phyloP scores from a whole-genome alignment of 2,888 invertebrate genomes.

The Chrysolina oricalcia region DNA sequence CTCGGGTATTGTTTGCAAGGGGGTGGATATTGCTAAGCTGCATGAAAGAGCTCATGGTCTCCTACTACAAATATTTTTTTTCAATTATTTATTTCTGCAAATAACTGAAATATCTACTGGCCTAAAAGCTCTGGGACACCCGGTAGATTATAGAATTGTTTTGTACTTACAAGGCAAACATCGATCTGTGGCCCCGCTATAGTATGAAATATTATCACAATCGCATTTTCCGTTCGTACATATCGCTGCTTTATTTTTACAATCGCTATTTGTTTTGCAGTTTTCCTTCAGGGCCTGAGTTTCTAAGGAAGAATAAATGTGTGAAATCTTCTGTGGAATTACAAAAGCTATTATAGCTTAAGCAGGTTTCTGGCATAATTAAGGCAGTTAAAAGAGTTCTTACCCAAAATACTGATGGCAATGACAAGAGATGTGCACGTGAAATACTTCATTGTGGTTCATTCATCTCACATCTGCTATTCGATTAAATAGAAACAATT shows the following conservation, averaged over 20 bases:
- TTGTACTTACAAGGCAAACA: conserved; percentile 2
- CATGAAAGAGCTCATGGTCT: no score
- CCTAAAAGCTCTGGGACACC: no score
- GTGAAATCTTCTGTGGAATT: no score
- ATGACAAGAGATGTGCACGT: background rate
- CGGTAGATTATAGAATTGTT: no score
- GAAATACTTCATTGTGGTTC: background rate
- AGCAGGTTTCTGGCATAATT: background rate
- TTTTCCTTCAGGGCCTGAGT: background rate
- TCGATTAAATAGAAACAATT: background rate
- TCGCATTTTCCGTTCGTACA: background rate
- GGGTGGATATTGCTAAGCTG: no score
- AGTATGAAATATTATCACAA: background rate
- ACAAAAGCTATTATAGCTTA: background rate
- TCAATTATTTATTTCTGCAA: no score
- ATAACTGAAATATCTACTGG: no score
- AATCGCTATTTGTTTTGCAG: background rate
- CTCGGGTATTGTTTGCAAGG: no score
- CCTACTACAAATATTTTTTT: no score
- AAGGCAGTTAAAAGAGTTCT: background rate
- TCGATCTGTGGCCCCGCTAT: background rate
- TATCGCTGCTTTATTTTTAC: background rate
- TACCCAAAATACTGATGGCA: background rate
- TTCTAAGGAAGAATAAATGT: background rate
- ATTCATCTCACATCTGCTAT: background rate